Evolutionary conservation across 2,113 vertebrate species (phyloP).

Genomic region (Sylvilagus bachmani): DNA sequence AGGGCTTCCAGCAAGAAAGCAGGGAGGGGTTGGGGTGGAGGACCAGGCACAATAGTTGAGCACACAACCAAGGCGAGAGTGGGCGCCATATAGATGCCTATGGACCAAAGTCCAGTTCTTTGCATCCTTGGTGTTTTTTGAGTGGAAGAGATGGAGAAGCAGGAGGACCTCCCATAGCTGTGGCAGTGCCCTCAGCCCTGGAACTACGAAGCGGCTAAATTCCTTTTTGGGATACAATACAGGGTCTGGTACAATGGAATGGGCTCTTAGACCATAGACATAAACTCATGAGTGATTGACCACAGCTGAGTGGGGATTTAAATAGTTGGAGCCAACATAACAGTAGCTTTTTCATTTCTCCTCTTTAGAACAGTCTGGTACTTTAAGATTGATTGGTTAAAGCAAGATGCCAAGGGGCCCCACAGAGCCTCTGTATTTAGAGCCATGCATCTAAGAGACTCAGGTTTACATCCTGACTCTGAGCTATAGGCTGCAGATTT

Average conservation of each 20-base stretch:
- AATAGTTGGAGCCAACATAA: not conserved
- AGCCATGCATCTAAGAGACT: not conserved
- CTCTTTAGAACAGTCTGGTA: not conserved
- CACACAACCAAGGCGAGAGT: too few relatives aligned
- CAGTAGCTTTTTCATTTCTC: not conserved
- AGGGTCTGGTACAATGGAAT: not conserved
- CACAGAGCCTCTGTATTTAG: too few relatives aligned
- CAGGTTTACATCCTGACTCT: not conserved
- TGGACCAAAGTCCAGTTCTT: not conserved
- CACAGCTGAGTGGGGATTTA: not conserved
- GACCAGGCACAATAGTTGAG: not conserved
- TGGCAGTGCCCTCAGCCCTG: too few relatives aligned
- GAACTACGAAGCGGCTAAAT: not conserved
- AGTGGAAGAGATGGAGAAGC: not conserved
- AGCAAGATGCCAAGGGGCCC: not conserved
- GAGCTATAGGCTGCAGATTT: not conserved
- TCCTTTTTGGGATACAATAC: not conserved
- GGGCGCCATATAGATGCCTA: fast-evolving
- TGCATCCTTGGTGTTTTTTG: not conserved
- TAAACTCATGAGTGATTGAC: not conserved
- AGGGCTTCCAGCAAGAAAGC: not conserved
- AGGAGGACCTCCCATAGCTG: too few relatives aligned
- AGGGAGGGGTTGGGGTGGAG: not conserved
- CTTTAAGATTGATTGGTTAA: not conserved
- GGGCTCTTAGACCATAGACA: not conserved